phyloP scores from a whole-genome alignment of 2,888 invertebrate species.

The Busseola fusca region DNA sequence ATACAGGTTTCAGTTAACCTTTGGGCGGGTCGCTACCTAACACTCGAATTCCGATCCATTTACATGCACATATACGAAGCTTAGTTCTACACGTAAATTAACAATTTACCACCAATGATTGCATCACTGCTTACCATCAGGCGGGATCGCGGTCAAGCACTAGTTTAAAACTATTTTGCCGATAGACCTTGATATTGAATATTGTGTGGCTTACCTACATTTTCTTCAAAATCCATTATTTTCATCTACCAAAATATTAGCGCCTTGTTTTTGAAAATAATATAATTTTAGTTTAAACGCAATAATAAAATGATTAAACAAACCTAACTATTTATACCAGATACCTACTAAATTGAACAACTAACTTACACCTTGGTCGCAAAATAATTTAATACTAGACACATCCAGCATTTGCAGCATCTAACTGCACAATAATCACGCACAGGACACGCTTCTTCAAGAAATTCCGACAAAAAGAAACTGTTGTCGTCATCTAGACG shows the following conservation, averaged over 20 bases:
- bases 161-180: too few relatives aligned
- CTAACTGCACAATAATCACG: constrained; percentile 25
- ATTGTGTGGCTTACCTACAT: background rate
- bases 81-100: too few relatives aligned
- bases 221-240: background rate
- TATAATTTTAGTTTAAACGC: background rate
- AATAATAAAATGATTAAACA: background rate
- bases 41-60: too few relatives aligned
- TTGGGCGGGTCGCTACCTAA: too few relatives aligned
- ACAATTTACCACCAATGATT: too few relatives aligned
- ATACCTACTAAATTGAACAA: background rate
- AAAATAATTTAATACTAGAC: background rate
- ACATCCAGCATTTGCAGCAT: constrained; percentile 29
- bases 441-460: constrained; percentile 27
- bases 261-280: background rate
- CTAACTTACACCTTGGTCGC: background rate
- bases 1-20: too few relatives aligned
- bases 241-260: background rate
- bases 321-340: background rate
- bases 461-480: constrained; percentile 50
- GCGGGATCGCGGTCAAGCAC: too few relatives aligned
- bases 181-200: background rate
- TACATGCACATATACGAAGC: too few relatives aligned
- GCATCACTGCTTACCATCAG: too few relatives aligned
- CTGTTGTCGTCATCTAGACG: constrained; percentile 54